These are phyloP conservation scores for Triplophysa dalaica DNA, from an alignment of 2,113 vertebrate species.

Conservation along the genomic window DNA sequence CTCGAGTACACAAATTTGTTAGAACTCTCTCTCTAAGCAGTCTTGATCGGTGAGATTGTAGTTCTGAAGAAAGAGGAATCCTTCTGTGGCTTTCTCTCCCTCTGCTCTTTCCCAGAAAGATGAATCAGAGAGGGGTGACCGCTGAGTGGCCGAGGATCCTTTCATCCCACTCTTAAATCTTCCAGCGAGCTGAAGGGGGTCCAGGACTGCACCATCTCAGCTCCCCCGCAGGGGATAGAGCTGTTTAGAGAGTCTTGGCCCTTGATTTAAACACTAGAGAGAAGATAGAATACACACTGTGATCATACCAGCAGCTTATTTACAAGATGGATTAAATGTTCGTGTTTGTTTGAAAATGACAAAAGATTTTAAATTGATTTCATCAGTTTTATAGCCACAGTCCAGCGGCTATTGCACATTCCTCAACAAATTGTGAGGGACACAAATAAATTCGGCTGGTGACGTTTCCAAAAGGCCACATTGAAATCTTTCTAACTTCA, in stretches of 20 bases:
- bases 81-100: slow-evolving; percentile 50
- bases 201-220: slow-evolving; percentile 30
- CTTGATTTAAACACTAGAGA: slow-evolving; percentile 32
- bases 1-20: background rate
- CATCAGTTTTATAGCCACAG: background rate
- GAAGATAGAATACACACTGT: slow-evolving; percentile 3
- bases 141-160: slow-evolving; percentile 60
- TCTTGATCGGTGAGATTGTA: slow-evolving; percentile 26
- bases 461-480: background rate
- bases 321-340: slow-evolving; percentile 23
- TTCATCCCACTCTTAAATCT: slow-evolving; percentile 62
- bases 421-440: background rate
- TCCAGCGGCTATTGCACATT: background rate
- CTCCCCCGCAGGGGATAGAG: slow-evolving; percentile 27
- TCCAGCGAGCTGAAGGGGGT: slow-evolving; percentile 44
- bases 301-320: slow-evolving; percentile 28
- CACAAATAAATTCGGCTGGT: background rate
- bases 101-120: slow-evolving; percentile 69
- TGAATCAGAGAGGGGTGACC: slow-evolving; percentile 69
- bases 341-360: background rate
- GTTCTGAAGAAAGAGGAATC: slow-evolving; percentile 49
- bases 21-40: background rate
- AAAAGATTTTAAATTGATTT: background rate
- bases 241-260: slow-evolving; percentile 28
- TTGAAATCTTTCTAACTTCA: too few relatives aligned